Percentiles rank a stretch among this genome's conserved stretches.
Evolutionary conservation across 2,113 vertebrate genomes (phyloP).

Genomic region (Suricata suricatta): DNA sequence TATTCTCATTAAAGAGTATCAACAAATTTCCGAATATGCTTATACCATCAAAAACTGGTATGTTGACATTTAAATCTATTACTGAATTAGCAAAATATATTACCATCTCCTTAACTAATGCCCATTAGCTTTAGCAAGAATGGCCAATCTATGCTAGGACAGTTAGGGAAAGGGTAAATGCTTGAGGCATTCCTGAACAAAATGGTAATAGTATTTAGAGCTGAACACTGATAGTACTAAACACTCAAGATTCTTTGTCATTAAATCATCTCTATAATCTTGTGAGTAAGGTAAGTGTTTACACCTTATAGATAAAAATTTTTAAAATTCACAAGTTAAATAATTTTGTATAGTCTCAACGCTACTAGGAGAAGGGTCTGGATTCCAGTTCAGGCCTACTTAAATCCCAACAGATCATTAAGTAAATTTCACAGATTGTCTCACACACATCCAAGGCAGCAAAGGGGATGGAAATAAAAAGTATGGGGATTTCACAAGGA

Average conservation of each 20-base stretch:
- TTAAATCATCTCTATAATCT: background rate
- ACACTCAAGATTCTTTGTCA: background rate
- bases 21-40: background rate
- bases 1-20: background rate
- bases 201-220: background rate
- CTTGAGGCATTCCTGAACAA: background rate
- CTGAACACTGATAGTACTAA: background rate
- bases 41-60: background rate
- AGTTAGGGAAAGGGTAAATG: background rate
- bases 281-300: background rate
- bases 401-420: background rate
- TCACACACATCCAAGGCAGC: background rate
- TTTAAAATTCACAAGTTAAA: background rate
- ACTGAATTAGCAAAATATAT: background rate
- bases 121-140: background rate
- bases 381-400: background rate
- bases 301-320: background rate
- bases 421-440: background rate
- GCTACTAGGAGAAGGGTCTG: background rate
- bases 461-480: background rate
- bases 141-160: background rate
- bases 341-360: background rate
- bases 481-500: background rate
- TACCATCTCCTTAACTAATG: background rate
- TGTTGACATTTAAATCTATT: background rate